Conservation (phyloP, 2,888 invertebrate genomes). For the Amphipyra berbera region DNA sequence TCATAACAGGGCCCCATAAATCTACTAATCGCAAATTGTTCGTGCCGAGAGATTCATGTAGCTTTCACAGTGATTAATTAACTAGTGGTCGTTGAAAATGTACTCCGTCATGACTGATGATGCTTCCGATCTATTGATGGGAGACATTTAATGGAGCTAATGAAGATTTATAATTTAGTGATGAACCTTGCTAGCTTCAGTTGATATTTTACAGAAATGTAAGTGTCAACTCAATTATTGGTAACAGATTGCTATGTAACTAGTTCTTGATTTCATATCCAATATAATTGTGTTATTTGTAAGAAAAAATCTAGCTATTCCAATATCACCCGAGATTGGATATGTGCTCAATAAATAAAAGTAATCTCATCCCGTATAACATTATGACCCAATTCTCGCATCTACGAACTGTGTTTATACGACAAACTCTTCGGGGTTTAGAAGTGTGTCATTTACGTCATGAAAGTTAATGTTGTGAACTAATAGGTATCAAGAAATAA, state of each 20-base stretch:
- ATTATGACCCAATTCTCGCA: constrained; percentile 34
- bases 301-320: background rate
- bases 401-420: constrained; percentile 16
- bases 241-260: no score
- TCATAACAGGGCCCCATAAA: constrained; percentile 49
- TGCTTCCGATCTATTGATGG: constrained; percentile 35
- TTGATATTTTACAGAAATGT: constrained; percentile 10
- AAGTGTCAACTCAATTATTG: no score
- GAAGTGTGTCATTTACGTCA: constrained; percentile 15
- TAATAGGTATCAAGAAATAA: background rate
- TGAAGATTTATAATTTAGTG: constrained; percentile 48
- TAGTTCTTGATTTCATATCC: no score
- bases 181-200: constrained; percentile 14
- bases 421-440: constrained; percentile 4
- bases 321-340: constrained; percentile 13
- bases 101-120: constrained; percentile 36
- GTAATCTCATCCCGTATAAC: constrained; percentile 3
- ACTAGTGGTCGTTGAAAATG: constrained; percentile 34
- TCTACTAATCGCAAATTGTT: constrained; percentile 48
- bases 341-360: constrained; percentile 24
- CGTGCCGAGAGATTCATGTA: constrained; percentile 48
- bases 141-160: constrained; percentile 33
- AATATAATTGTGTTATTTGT: no score
- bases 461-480: background rate
- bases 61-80: constrained; percentile 59